Base-by-base conservation (phyloP, 1,140 invertebrate species). In the Anthonomus grandis region DNA sequence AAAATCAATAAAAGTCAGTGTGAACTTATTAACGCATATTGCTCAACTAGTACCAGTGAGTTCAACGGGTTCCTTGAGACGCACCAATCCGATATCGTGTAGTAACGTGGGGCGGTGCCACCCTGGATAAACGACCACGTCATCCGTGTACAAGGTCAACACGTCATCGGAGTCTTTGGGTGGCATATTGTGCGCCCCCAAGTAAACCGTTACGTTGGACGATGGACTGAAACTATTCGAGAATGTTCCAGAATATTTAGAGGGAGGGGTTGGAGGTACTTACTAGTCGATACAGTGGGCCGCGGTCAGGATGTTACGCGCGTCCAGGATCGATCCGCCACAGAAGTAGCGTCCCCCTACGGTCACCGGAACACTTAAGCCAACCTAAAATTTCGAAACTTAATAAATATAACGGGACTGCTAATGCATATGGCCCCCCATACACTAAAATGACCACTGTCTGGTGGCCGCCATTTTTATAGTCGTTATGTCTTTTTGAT, bases 251-350 rank as follows among this genome's bases (percentile, higher is more conserved):
- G 10, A 27, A 48, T 48, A 8, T 12, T 48, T 2, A 34, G 10
- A 2, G 18, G 3, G 13, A 12, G 17, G 1, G 1, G 17, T 1
- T 41, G 2, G 4, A 5, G 3, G 17, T 52, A 17, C 51, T 53
- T 34, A 53, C 51, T 5, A 13, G 8, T 46, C 61, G 23, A 74
- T 51, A 60, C 82, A 84, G 63, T 83, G 82, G 13, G 78, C 81
- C 3, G 82, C 81, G 4, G 79, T 80, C 0, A 83, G 50, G 24
- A 81, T 68, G 60, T 67, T 79, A 1, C 67, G 45, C 3, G 65
- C 58, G 6, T 67, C 67, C 48, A 83, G 73, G 4, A 84, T 64
- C 0, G 78, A 74, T n/a, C 77, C 82, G 10, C 81, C 81, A 56
- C 82, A 84, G 48, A 76, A 72, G 15, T 36, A 19, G 4, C 9